These are phyloP conservation scores for Columba guinea DNA, from an alignment of 2,797 vertebrate genomes.

Conservation along the genomic window DNA sequence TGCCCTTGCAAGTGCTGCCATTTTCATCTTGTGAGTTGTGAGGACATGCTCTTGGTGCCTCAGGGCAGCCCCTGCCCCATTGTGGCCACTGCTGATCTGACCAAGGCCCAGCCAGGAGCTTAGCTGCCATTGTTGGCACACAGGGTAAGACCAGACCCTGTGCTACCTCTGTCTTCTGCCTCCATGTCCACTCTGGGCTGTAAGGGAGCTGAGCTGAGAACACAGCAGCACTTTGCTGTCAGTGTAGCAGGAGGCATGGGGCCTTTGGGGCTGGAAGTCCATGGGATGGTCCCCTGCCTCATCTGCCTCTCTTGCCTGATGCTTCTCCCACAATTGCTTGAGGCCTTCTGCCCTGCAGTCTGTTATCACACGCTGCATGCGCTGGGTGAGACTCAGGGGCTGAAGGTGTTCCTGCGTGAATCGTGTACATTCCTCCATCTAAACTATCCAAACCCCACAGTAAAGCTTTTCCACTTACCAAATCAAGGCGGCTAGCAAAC, in stretches of 20 bases:
- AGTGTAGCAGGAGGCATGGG: accelerated
- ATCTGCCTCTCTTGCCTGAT: neutral
- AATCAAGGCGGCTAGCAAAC: neutral
- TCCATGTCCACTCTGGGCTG: accelerated
- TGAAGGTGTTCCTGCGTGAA: neutral
- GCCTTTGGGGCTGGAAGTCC: neutral
- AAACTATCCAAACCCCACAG: neutral
- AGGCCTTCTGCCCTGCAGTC: neutral
- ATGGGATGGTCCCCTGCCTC: accelerated
- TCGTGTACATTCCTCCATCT: neutral
- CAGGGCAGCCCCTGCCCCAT: accelerated
- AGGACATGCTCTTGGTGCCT: too few relatives aligned
- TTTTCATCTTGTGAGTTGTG: accelerated
- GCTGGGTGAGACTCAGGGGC: neutral
- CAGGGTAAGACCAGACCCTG: accelerated
- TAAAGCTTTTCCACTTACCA: neutral
- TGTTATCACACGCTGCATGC: neutral
- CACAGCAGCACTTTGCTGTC: neutral
- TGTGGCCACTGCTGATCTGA: neutral
- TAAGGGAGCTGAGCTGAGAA: neutral
- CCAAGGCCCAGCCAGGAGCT: neutral
- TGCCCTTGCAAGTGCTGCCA: too few relatives aligned
- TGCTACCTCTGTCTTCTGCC: neutral
- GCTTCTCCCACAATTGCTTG: neutral
- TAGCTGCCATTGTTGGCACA: neutral